Percentiles rank a stretch among this genome's conserved stretches.
Conservation (phyloP, 2,113 vertebrate genomes). For the Carassius carassius region DNA sequence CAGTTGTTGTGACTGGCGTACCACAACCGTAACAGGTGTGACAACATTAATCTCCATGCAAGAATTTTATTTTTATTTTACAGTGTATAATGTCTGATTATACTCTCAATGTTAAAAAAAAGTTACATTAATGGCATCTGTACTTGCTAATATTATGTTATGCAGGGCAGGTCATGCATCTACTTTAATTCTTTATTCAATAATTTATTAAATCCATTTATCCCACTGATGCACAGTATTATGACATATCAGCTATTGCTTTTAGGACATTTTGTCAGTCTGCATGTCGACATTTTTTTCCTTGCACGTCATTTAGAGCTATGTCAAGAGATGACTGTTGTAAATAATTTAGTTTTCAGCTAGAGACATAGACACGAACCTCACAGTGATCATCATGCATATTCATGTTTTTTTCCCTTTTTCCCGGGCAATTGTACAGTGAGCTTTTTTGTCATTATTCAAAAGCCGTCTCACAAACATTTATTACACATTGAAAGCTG, state of each 20-base stretch:
- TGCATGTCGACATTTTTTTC: conserved; percentile 49
- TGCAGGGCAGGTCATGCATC: not conserved
- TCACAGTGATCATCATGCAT: conserved; percentile 71
- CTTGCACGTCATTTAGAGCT: conserved; percentile 59
- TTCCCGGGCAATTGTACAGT: not conserved
- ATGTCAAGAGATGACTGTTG: conserved; percentile 56
- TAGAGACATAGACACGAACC: conserved; percentile 66
- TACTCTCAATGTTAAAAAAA: not conserved
- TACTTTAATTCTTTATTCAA: not conserved
- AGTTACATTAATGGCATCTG: not conserved
- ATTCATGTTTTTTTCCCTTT: conserved; percentile 67
- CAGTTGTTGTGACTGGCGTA: conserved; percentile 46
- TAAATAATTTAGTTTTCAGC: conserved; percentile 72
- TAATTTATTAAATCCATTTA: conserved; percentile 12
- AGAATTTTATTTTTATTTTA: not conserved
- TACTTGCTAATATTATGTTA: not conserved
- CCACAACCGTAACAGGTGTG: conserved; percentile 25
- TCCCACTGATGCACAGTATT: conserved; percentile 1
- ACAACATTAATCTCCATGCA: conserved; percentile 37
- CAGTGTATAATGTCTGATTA: conserved; percentile 4
- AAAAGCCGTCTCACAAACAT: conserved; percentile 68
- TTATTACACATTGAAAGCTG: conserved; percentile 69
- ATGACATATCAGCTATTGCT: conserved; percentile 36
- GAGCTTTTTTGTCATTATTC: conserved; percentile 68
- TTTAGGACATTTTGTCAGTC: conserved; percentile 38